These are phyloP conservation scores for Orthonyx spaldingii DNA, from an alignment of 2,113 vertebrate genomes.

Conservation along the genomic window DNA sequence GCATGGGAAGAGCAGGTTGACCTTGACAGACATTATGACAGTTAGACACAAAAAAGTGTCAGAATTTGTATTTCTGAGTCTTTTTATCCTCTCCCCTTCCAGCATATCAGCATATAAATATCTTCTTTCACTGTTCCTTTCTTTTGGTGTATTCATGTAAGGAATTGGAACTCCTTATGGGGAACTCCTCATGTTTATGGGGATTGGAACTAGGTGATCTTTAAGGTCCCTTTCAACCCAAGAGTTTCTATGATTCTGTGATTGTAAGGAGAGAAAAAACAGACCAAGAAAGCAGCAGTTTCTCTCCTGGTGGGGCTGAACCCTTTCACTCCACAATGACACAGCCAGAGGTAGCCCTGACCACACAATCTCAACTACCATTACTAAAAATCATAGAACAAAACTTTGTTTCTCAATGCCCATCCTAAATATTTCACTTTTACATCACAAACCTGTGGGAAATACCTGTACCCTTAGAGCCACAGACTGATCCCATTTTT, in stretches of 20 bases:
- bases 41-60: not conserved
- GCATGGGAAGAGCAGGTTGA: not conserved
- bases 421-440: no score
- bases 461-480: not conserved
- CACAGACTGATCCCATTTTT: not conserved
- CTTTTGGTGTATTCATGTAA: not conserved
- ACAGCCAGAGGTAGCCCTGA: not conserved
- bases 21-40: not conserved
- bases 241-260: not conserved
- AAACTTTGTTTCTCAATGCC: not conserved
- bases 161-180: not conserved
- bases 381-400: not conserved
- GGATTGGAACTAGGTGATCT: not conserved
- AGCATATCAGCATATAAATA: not conserved
- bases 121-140: not conserved
- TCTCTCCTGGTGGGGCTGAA: not conserved
- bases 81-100: not conserved
- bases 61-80: not conserved
- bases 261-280: not conserved
- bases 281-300: not conserved
- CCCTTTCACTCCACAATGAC: not conserved
- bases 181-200: not conserved
- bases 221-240: not conserved
- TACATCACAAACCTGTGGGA: not conserved
- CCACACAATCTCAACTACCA: not conserved